Percentiles rank a stretch among this genome's conserved stretches.
phyloP scores from a whole-genome alignment of 2,113 vertebrate genomes.

The Butorides virescens region DNA sequence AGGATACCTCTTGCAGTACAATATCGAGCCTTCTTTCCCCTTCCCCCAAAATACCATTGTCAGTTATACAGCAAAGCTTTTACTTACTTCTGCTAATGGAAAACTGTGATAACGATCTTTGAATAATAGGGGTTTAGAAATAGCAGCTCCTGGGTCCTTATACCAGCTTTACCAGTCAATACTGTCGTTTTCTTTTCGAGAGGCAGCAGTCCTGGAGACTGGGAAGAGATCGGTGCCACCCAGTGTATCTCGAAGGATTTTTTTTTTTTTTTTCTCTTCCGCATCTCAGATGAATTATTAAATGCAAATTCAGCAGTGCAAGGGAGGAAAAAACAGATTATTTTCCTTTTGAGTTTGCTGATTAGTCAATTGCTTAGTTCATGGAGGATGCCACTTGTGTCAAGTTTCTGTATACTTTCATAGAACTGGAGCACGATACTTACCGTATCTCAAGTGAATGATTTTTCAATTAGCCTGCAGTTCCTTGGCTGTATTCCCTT shows the following conservation, averaged over 20 bases:
- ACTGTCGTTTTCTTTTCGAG: constrained; percentile 56
- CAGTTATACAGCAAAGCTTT: constrained; percentile 74
- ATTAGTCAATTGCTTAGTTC: constrained; percentile 67
- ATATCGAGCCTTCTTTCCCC: constrained; percentile 44
- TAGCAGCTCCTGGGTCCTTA: constrained; percentile 56
- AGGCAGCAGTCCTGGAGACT: neutral
- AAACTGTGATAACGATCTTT: constrained; percentile 74
- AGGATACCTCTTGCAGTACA: constrained; percentile 38
- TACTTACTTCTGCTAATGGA: constrained; percentile 74
- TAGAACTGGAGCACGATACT: constrained; percentile 59
- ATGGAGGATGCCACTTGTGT: constrained; percentile 58
- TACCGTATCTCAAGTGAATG: constrained; percentile 74
- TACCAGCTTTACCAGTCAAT: constrained; percentile 52
- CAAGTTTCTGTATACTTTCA: constrained; percentile 66
- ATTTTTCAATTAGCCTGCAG: constrained; percentile 81
- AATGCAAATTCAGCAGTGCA: constrained; percentile 65
- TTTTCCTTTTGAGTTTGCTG: constrained; percentile 68
- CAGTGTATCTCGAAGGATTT: neutral
- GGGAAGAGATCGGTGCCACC: constrained; percentile 21
- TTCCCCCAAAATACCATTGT: constrained; percentile 63
- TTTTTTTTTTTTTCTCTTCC: neutral
- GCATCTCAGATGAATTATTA: constrained; percentile 67
- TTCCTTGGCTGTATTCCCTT: constrained; percentile 73
- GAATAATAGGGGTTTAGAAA: constrained; percentile 73
- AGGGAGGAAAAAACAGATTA: constrained; percentile 53